phyloP scores from a whole-genome alignment of 2,797 vertebrate species.

The Varecia variegata region DNA sequence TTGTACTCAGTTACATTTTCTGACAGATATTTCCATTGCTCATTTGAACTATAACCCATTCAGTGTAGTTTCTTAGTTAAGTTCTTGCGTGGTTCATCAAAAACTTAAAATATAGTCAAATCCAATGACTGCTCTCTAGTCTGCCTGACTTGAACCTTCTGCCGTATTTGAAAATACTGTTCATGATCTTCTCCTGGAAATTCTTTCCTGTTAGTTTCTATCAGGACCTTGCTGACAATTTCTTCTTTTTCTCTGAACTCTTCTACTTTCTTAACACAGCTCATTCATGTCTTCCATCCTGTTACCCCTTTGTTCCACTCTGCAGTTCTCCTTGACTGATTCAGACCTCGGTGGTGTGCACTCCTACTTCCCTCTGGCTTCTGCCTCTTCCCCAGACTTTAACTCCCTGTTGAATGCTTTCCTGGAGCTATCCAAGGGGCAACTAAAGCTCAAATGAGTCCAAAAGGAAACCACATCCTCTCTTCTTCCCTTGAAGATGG shows the following conservation, averaged over 20 bases:
- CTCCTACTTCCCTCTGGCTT: too few relatives aligned
- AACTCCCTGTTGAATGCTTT: not conserved
- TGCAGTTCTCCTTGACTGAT: not conserved
- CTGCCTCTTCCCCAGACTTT: not conserved
- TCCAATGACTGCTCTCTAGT: not conserved
- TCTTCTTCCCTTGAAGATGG: not conserved
- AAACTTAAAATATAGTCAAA: not conserved
- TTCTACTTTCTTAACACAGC: not conserved
- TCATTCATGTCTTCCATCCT: not conserved
- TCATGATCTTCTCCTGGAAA: not conserved
- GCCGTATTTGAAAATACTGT: not conserved
- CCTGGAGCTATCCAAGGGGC: not conserved
- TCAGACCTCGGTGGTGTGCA: too few relatives aligned
- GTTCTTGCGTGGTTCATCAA: not conserved
- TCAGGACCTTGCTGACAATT: not conserved
- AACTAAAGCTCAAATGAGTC: not conserved
- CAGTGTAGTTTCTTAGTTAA: not conserved
- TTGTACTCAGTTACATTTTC: not conserved
- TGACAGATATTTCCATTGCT: not conserved
- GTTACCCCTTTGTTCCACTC: not conserved
- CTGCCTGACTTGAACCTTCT: not conserved
- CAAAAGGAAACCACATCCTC: not conserved
- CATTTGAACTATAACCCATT: not conserved
- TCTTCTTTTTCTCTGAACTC: not conserved
- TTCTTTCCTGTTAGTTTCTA: not conserved